These are phyloP conservation scores for Tachysurus vachellii DNA, from an alignment of 2,113 vertebrate species.

Conservation along the genomic window DNA sequence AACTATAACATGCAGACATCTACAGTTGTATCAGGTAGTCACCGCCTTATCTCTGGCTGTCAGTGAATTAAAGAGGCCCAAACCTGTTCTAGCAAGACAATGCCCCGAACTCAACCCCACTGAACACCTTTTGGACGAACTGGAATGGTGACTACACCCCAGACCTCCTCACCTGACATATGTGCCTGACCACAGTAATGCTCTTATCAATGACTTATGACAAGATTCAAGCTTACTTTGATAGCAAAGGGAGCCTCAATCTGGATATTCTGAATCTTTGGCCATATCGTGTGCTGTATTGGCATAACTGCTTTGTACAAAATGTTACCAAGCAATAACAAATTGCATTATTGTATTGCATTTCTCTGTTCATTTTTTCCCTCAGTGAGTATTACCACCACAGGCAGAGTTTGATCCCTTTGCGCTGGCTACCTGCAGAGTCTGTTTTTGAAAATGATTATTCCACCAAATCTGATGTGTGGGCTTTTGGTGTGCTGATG, in stretches of 20 bases:
- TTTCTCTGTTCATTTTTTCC: neutral
- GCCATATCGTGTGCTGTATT: neutral
- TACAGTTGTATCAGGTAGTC: neutral
- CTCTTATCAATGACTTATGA: neutral
- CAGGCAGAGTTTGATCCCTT: constrained; percentile 91
- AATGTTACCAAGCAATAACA: neutral
- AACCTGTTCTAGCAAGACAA: neutral
- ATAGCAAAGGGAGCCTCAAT: neutral
- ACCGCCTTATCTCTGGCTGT: neutral
- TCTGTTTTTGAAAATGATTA: constrained; percentile 92
- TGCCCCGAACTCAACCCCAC: too few relatives aligned
- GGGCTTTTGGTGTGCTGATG: constrained; percentile 96
- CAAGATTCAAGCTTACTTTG: neutral
- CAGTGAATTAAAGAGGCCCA: neutral
- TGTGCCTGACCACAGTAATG: neutral
- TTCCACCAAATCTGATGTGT: constrained; percentile 94
- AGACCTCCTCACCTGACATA: neutral
- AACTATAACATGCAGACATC: neutral
- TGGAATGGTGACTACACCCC: neutral
- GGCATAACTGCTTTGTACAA: neutral
- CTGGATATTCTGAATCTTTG: neutral
- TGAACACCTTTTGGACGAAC: neutral
- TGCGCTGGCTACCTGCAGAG: constrained; percentile 95
- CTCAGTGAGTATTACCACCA: constrained; percentile 95
- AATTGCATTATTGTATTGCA: neutral